Conservation (phyloP, 2,888 invertebrate species). For the Epistrophe grossulariae region DNA sequence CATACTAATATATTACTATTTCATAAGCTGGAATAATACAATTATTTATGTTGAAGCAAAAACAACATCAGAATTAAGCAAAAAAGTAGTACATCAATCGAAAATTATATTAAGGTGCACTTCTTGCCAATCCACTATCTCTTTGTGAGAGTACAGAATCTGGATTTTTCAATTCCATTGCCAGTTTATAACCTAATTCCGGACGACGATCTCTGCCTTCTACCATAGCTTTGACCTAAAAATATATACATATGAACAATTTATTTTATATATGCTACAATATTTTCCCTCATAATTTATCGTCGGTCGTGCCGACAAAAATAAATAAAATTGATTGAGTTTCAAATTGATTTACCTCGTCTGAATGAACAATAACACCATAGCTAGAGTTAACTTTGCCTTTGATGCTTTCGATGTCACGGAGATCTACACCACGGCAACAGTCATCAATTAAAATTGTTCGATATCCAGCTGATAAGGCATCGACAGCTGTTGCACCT, state of each 20-base stretch:
- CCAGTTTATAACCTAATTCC: conserved; percentile 94
- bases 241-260: conserved; percentile 59
- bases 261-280: neutral
- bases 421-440: conserved; percentile 93
- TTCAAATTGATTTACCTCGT: conserved; percentile 85
- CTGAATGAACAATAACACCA: conserved; percentile 92
- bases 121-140: conserved; percentile 76
- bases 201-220: conserved; percentile 94
- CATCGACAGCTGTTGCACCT: conserved; percentile 95
- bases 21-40: too few relatives aligned
- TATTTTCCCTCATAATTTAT: neutral
- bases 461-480: conserved; percentile 95
- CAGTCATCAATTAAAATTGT: conserved; percentile 96
- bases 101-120: conserved; percentile 13
- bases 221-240: conserved; percentile 93
- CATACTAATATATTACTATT: too few relatives aligned
- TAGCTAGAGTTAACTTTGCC: conserved; percentile 89
- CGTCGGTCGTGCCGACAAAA: neutral
- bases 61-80: too few relatives aligned
- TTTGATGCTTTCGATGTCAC: conserved; percentile 93
- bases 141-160: conserved; percentile 84
- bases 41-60: too few relatives aligned
- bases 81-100: neutral
- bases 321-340: conserved; percentile 23
- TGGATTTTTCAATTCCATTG: conserved; percentile 90